Base-by-base conservation (phyloP, 2,888 invertebrate genomes). In the Glyphotaelius pellucidus region DNA sequence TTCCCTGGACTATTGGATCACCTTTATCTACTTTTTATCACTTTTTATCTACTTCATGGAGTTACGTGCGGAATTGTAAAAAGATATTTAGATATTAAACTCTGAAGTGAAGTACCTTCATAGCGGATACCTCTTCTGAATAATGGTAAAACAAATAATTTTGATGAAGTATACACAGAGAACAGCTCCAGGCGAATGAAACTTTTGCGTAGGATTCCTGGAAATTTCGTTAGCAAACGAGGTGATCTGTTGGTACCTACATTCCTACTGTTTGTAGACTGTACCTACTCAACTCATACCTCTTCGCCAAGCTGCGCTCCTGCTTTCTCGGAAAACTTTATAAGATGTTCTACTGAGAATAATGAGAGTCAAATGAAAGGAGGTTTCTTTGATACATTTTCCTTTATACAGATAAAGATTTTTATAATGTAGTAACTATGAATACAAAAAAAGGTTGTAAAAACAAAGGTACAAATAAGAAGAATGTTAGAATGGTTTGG, bases 171-270 rank as follows among this genome's bases (percentile, higher is more conserved):
- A 83, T 83, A 83, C 91, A 92, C 92, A 84, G 92, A 91, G 92
- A 92, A 93, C 90, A 91, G 93, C 93, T 93, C 88, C 90, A 89
- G 93, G 93, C 92, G 91, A 93, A 93, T 93, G 92, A 93, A 93
- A 93, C 92, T 93, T 93, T 92, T 91, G 90, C 93, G 91, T 93
- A 25, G 67, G 67, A 89, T 92, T 91, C 80, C 31, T 80, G 81
- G 79, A 42, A 83, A 90, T 81, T 80, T 80, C 42, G 89, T 90
- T 83, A n/a, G 35, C 35, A 83, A 90, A 80, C 89, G 81, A 81
- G 89, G 42, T 90, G 89, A 90, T 79, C 80, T 67, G n/a, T 67
- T 67, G 31, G 89, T 42, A 38, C 80, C 35, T 42, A 38, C 80
- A n/a, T 81, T 89, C n/a, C 89, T 90, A 38, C 89, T 80, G n/a